Evolutionary conservation across 2,797 vertebrate genomes (phyloP), one percentile per base, ranked within the genome.

Genomic region (Phrynocephalus forsythii): DNA sequence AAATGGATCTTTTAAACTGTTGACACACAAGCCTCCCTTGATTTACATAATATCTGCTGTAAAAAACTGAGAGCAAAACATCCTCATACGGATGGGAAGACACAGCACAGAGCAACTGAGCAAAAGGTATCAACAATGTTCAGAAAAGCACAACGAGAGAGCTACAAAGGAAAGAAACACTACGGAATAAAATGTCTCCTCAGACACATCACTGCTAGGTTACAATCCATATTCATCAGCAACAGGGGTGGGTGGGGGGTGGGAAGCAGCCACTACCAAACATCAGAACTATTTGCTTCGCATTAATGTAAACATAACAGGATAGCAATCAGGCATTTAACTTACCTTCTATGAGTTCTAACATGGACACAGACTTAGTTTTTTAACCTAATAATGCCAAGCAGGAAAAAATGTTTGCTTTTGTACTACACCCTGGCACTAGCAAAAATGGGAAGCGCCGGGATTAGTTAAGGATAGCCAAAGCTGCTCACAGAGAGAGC

Each of bases 281-380:
- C 87, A 93, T 7, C 81, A 76, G 82, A 81, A 88, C 92, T 90
- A 56, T 89, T 75, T 87, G 87, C 84, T 50, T 83, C 38, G 67
- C 71, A 77, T 52, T 75, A 90, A 86, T 78, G 87, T 91, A 94
- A 88, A 89, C 88, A 89, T 0, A 73, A 28, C 79, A 92, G 84
- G 88, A 87, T 85, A 96, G 87, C 78, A 84, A 91, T 83, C 88
- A 94, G 80, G 81, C 83, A 91, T 91, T 92, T 79, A 88, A 97
- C 98, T 97, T 98, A 99, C 99, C 99, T 99, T 99, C 98, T 95
- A 97, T 96, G 96, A 97, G 97, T 95, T 99, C 98, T 98, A 99
- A 97, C 98, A 99, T 99, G 97, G 96, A 95, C 96, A 96, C 94
- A 95, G 94, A 83, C 89, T 94, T 94, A 93, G 94, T 90, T 94